Base-by-base conservation (phyloP, 2,113 vertebrate genomes). In the Hyla sarda region DNA sequence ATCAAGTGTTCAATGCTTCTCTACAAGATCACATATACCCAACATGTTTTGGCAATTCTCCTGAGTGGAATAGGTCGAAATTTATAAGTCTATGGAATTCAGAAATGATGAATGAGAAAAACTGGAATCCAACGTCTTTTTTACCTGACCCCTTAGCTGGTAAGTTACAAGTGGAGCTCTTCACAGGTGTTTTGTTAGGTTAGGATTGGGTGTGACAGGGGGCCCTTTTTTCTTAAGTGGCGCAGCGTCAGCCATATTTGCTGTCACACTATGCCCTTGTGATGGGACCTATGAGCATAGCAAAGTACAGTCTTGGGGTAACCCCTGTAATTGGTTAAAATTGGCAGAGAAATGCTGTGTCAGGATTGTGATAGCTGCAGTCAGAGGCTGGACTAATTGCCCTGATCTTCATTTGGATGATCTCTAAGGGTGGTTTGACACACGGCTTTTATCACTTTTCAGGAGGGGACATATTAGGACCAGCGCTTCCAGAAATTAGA, bases 61-160 rank as follows among this genome's bases (percentile, higher is more conserved):
- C 96, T 72, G 97, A 99, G 92, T 99, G 97, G 97, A 97, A 95
- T 92, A 96, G 95, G 90, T 97, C 98, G 50, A 99, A 99, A 92
- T 97, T 99, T 88, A 96, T 99, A 93, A 99, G 97, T 92, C 94
- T 99, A 85, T 99, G 98, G 97, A 97, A 96, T 82, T 96, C 97
- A 84, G 96, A 98, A 88, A 94, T 99, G 94, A 98, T 99, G 96
- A 98, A 94, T 90, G 95, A 96, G 89, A 96, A 99, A 91, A 97
- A 96, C 95, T 99, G 96, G 97, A 99, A 96, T 92, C 94, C 96
- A 71, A 96, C 96, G 88, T 92, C 97, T 48, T 97, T 98, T 94
- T 92, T 99, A 89, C 97, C 96, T 58, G 97, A 99, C 88, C 95
- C 96, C 32, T 92, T 98, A 89, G 96, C 97, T 93, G 97, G 98